Conservation (phyloP, 2,797 vertebrate genomes). For the Poecilia velifera region DNA sequence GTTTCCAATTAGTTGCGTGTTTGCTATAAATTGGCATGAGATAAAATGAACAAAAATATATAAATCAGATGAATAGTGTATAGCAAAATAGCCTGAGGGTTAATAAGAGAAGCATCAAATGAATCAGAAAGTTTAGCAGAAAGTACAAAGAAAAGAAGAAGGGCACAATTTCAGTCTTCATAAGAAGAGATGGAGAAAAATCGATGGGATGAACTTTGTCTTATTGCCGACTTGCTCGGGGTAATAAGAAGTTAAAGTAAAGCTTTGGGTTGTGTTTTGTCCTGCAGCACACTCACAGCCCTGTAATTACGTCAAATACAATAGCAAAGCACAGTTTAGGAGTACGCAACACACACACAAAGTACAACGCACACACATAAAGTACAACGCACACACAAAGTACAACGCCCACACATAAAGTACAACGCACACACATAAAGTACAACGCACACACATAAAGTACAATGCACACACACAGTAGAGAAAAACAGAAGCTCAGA, state of each 20-base stretch:
- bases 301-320: slow-evolving; percentile 67
- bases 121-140: slow-evolving; percentile 70
- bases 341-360: slow-evolving; percentile 7
- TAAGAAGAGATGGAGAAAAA: slow-evolving; percentile 68
- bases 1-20: not conserved
- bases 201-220: slow-evolving; percentile 71
- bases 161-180: slow-evolving; percentile 73
- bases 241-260: slow-evolving; percentile 69
- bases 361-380: not conserved
- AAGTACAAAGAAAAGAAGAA: slow-evolving; percentile 45
- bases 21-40: not conserved
- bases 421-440: slow-evolving; percentile 18
- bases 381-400: not conserved
- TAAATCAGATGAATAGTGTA: not conserved
- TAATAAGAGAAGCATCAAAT: slow-evolving; percentile 51
- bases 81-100: slow-evolving; percentile 5
- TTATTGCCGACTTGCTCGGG: slow-evolving; percentile 70
- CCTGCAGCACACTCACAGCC: slow-evolving; percentile 36
- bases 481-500: slow-evolving; percentile 20
- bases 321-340: slow-evolving; percentile 29
- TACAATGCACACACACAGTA: slow-evolving; percentile 1
- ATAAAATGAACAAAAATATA: not conserved
- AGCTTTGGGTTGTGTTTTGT: slow-evolving; percentile 51
- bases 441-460: slow-evolving; percentile 16
- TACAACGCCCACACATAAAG: too few species aligned